phyloP scores from a whole-genome alignment of 2,797 vertebrate genomes.

The Oreortyx pictus region DNA sequence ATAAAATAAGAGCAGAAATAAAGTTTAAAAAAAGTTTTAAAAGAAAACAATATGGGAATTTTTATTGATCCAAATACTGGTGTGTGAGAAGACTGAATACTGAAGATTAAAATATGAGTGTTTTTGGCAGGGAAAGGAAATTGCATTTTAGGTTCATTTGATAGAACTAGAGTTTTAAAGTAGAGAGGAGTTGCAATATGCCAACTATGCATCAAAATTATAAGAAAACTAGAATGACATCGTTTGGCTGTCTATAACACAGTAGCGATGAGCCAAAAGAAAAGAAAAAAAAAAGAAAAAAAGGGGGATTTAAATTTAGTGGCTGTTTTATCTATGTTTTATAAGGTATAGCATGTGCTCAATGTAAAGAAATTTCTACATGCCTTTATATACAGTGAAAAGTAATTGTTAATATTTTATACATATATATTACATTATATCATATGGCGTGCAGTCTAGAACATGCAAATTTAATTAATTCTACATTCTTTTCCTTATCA shows the following conservation, averaged over 20 bases:
- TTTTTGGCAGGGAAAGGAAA: slow-evolving; percentile 18
- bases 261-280: background rate
- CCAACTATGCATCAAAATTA: background rate
- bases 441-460: background rate
- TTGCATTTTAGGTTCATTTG: slow-evolving; percentile 21
- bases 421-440: background rate
- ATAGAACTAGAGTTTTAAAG: slow-evolving; percentile 7
- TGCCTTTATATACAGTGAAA: background rate
- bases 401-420: background rate
- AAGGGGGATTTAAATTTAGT: background rate
- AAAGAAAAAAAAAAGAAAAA: background rate
- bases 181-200: background rate
- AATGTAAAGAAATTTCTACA: background rate
- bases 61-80: background rate
- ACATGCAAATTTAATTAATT: background rate
- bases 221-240: slow-evolving; percentile 13
- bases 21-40: background rate
- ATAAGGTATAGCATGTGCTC: background rate
- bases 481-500: background rate
- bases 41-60: background rate
- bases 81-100: background rate
- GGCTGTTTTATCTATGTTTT: background rate
- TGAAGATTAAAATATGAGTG: slow-evolving; percentile 13
- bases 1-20: background rate
- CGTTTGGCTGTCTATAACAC: background rate